Conservation (phyloP, 2,888 invertebrate genomes). For the Uloborus plumipes region DNA sequence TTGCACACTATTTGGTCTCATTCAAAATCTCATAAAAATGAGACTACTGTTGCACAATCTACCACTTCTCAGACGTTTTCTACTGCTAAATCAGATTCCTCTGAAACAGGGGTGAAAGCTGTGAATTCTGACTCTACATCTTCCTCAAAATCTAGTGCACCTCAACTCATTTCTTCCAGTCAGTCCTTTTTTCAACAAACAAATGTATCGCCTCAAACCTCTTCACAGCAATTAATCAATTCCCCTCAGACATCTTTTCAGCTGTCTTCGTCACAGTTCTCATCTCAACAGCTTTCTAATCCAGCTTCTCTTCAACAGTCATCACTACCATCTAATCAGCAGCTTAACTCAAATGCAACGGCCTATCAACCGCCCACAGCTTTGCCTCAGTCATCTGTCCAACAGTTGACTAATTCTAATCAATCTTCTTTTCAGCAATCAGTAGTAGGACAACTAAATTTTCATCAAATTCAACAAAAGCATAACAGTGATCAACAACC, state of each 20-base stretch:
- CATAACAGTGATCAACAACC: slow-evolving; percentile 22
- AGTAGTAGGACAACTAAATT: background rate
- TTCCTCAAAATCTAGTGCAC: background rate
- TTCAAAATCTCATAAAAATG: slow-evolving; percentile 34
- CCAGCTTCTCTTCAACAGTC: background rate
- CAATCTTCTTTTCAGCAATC: slow-evolving; percentile 32
- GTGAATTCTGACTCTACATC: background rate
- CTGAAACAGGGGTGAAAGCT: slow-evolving; percentile 21
- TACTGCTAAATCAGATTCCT: slow-evolving; percentile 24
- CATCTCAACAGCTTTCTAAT: background rate
- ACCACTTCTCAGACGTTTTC: slow-evolving; percentile 26
- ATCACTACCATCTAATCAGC: background rate
- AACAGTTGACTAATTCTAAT: slow-evolving; percentile 15
- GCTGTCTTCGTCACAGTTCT: slow-evolving; percentile 3
- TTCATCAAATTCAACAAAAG: slow-evolving; percentile 34
- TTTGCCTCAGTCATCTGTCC: background rate
- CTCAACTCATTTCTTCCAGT: background rate
- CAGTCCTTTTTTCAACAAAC: background rate
- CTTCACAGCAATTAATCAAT: background rate
- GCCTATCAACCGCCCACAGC: slow-evolving; percentile 15
- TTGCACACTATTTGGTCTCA: slow-evolving; percentile 30
- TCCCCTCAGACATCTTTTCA: slow-evolving; percentile 3
- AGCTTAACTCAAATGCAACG: slow-evolving; percentile 20
- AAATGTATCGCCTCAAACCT: background rate
- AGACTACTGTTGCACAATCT: slow-evolving; percentile 27